A percentile compares a stretch with the other conserved stretches of the same genome.
Evolutionary conservation across 2,797 vertebrate species (phyloP).

Genomic region (Micropoecilia bifurca): DNA sequence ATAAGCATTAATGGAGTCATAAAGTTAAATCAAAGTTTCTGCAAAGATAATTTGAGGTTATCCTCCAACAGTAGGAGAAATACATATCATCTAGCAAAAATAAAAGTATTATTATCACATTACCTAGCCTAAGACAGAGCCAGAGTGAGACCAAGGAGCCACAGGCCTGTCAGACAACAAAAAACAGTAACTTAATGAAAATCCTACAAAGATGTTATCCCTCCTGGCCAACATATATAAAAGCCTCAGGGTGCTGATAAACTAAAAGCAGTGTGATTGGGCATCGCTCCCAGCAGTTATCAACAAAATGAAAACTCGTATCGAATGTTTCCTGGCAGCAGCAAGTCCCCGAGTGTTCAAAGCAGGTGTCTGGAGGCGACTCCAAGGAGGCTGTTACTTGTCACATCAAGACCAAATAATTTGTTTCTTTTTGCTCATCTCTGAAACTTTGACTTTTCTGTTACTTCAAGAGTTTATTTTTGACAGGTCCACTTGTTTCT

Average conservation of each 20-base stretch:
- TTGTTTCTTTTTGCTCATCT: constrained; percentile 3
- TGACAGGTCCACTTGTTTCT: constrained; percentile 58
- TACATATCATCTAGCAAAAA: not conserved
- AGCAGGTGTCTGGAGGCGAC: constrained; percentile 44
- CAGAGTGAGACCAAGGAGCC: not conserved
- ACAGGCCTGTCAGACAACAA: constrained; percentile 27
- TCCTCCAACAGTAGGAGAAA: not conserved
- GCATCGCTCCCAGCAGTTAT: constrained; percentile 63
- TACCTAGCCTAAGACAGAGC: not conserved
- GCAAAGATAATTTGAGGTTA: constrained; percentile 3
- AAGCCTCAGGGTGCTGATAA: constrained; percentile 52
- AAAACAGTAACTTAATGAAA: constrained; percentile 54
- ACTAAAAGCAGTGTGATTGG: constrained; percentile 54
- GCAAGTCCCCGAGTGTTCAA: constrained; percentile 38
- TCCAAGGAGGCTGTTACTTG: constrained; percentile 40
- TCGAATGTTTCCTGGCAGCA: constrained; percentile 62
- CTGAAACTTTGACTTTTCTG: constrained; percentile 36
- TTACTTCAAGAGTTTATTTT: constrained; percentile 18
- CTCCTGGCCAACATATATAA: constrained; percentile 51
- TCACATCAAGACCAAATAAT: constrained; percentile 14
- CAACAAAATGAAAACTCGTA: constrained; percentile 63
- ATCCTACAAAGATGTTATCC: constrained; percentile 40
- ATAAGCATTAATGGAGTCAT: not conserved
- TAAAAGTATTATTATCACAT: not conserved
- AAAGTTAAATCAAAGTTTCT: constrained; percentile 1